Evolutionary conservation across 2,113 vertebrate genomes (phyloP), one percentile per base, ranked within the genome.

Genomic region (Rhinoderma darwinii): DNA sequence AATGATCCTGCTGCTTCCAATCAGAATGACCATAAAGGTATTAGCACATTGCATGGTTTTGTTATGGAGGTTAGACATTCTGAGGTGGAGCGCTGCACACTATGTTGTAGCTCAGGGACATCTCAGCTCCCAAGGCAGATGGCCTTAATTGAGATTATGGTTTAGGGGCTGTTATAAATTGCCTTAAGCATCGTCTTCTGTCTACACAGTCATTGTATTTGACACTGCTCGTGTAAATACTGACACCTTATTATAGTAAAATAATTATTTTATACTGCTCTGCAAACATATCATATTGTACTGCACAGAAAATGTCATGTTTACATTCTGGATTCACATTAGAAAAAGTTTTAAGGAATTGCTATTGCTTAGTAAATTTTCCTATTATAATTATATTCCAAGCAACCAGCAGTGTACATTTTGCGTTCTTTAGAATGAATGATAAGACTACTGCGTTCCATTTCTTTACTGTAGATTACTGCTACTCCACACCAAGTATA

Each of bases 11-110:
- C 79, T 30, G 39, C 59, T 39, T 68, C 20, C 89, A 18, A 0
- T 80, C 89, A 81, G 75, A 68, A 56, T 84, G 25, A 14, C 27
- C 78, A 79, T 83, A 47, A 87, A 88, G 89, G 89, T 88, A 89
- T 59, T 88, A 88, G 82, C 84, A 0, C 75, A 83, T 88, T 86
- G 86, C 86, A 81, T 89, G 54, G 25, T 41, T 90, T 89, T 83
- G 88, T 90, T 91, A 87, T 44, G 77, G 88, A 88, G 90, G 84
- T 91, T 90, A 86, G 82, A 79, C 59, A 88, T 77, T 88, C 84
- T 73, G 87, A 91, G 90, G 90, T 89, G 85, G 89, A 83, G 88
- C 61, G 88, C 89, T 89, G 50, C 90, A 47, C 54, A 61, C 8
- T 63, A 78, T 81, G 44, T 15, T 73, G 83, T 73, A 89, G 84